Conservation (phyloP, 2,797 vertebrate species). For the Coluber constrictor region DNA sequence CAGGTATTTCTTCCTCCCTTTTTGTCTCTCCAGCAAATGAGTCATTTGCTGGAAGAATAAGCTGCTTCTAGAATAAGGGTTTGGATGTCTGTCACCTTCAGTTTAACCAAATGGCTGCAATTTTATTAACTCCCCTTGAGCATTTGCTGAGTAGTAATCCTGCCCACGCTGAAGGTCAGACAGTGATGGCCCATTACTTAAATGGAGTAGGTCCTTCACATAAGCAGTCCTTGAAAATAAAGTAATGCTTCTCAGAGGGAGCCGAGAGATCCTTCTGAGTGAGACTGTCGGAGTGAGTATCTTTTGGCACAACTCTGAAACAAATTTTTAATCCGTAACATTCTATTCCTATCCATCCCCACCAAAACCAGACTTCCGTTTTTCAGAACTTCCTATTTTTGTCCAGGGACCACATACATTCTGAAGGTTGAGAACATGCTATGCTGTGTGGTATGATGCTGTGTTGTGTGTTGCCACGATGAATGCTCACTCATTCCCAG, state of each 20-base stretch:
- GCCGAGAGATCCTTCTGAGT: background rate
- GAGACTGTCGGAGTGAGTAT: background rate
- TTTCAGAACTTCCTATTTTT: background rate
- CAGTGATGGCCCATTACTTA: slow-evolving; percentile 29
- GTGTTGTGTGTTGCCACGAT: background rate
- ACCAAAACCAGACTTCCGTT: background rate
- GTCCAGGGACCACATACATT: background rate
- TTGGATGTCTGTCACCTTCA: slow-evolving; percentile 28
- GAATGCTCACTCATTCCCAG: background rate
- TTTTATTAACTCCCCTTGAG: slow-evolving; percentile 37
- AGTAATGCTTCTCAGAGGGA: background rate
- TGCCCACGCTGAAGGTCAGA: slow-evolving; percentile 28
- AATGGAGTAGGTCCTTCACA: slow-evolving; percentile 1
- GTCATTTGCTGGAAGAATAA: background rate
- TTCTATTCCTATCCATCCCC: no score
- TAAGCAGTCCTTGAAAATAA: background rate
- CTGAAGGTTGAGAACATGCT: background rate
- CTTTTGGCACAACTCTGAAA: background rate
- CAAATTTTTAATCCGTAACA: background rate
- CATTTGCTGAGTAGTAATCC: slow-evolving; percentile 32
- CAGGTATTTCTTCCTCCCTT: background rate
- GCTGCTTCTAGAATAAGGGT: slow-evolving; percentile 22
- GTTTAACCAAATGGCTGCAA: slow-evolving; percentile 30
- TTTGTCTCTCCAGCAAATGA: background rate
- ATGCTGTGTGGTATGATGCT: background rate